Evolutionary conservation across 2,888 invertebrate genomes (phyloP).

Genomic region (Euphydryas editha): DNA sequence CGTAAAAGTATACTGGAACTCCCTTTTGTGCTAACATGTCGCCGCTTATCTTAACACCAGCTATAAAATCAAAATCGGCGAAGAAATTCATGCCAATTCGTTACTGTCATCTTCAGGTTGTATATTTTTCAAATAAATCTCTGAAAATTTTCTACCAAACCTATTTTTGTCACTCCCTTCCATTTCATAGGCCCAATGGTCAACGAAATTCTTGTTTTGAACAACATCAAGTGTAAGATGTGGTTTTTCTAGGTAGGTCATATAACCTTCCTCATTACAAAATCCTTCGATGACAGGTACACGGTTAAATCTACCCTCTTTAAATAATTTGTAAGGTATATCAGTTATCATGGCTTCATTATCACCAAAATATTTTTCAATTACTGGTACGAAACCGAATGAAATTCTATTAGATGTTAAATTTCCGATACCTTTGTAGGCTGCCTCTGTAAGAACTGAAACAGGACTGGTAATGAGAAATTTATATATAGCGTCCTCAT

Average conservation of each 20-base stretch:
- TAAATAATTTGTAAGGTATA: slow-evolving; percentile 65
- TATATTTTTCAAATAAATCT: slow-evolving; percentile 35
- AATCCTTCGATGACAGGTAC: slow-evolving; percentile 78
- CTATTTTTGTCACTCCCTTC: slow-evolving; percentile 40
- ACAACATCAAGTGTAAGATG: slow-evolving; percentile 47
- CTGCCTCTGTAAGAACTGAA: slow-evolving; percentile 40
- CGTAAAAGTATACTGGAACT: too few species aligned
- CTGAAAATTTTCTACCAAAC: slow-evolving; percentile 42
- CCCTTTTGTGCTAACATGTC: too few species aligned
- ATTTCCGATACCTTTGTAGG: slow-evolving; percentile 42
- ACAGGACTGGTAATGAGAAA: slow-evolving; percentile 47
- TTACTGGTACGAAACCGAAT: slow-evolving; percentile 60
- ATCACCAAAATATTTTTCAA: slow-evolving; percentile 58
- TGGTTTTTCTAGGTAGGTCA: slow-evolving; percentile 53
- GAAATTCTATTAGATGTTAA: slow-evolving; percentile 45
- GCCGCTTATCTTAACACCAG: too few species aligned
- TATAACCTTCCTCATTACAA: slow-evolving; percentile 71
- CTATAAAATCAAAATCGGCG: too few species aligned
- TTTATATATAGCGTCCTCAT: slow-evolving; percentile 48
- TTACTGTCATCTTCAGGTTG: too few species aligned
- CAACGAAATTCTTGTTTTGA: slow-evolving; percentile 48
- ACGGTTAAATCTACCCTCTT: slow-evolving; percentile 58
- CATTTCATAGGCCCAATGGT: slow-evolving; percentile 49
- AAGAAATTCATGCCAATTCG: too few species aligned
- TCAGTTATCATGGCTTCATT: slow-evolving; percentile 52